Percentiles rank a stretch among this genome's conserved stretches.
phyloP scores from a whole-genome alignment of 2,797 vertebrate genomes.

The Miichthys miiuy region DNA sequence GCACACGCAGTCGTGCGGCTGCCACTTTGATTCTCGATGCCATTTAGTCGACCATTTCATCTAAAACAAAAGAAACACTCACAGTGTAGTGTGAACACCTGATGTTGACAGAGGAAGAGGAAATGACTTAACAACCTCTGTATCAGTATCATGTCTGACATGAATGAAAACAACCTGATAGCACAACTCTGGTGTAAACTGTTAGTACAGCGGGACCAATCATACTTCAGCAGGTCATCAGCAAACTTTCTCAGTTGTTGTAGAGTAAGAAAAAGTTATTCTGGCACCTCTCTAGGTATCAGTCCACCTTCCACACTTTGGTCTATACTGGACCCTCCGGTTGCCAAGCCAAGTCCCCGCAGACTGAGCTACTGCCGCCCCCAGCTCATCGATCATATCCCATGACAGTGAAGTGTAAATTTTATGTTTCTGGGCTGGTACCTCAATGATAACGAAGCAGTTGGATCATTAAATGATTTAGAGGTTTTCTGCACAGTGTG shows the following conservation, averaged over 20 bases:
- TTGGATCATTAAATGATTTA: not conserved
- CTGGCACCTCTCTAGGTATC: too few relatives aligned
- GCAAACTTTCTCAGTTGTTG: not conserved
- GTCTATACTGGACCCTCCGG: too few relatives aligned
- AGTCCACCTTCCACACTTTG: too few relatives aligned
- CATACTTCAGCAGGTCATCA: constrained; percentile 7
- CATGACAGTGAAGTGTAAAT: not conserved
- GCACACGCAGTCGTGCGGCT: too few relatives aligned
- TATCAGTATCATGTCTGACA: not conserved
- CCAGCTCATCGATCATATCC: not conserved
- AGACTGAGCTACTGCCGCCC: too few relatives aligned
- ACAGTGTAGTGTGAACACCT: not conserved
- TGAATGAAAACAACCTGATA: constrained; percentile 11
- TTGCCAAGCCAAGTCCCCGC: too few relatives aligned
- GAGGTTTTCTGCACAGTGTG: not conserved
- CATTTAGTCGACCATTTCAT: not conserved
- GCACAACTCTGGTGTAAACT: constrained; percentile 16
- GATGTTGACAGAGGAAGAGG: not conserved
- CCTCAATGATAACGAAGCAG: not conserved
- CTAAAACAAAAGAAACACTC: not conserved
- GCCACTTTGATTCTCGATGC: not conserved
- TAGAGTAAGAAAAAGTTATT: not conserved
- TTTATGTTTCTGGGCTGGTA: not conserved
- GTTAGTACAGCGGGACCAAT: not conserved
- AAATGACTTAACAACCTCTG: constrained; percentile 4